Evolutionary conservation across 2,113 vertebrate species (phyloP).

Genomic region (Campylorhamphus procurvoides): DNA sequence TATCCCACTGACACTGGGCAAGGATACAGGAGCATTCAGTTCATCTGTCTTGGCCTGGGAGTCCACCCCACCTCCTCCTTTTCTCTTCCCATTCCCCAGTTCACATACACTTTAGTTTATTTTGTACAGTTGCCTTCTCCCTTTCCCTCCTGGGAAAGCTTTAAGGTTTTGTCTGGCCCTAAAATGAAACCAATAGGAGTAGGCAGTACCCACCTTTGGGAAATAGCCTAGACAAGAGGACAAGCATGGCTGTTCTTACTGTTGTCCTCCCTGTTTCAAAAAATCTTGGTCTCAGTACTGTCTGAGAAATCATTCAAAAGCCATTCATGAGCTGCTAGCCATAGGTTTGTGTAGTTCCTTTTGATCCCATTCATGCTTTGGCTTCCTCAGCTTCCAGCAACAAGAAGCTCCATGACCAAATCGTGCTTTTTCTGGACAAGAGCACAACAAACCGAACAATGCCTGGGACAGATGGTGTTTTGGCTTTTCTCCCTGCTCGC

Average conservation of each 20-base stretch:
- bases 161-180: not conserved
- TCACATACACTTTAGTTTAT: not conserved
- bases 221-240: not conserved
- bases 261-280: not conserved
- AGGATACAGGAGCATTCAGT: not conserved
- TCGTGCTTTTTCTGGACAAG: not conserved
- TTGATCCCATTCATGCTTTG: not conserved
- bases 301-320: not conserved
- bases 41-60: not conserved
- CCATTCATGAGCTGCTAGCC: not conserved
- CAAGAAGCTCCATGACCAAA: not conserved
- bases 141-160: not conserved
- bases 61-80: not conserved
- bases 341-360: not conserved
- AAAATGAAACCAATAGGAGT: not conserved
- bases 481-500: not conserved
- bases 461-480: not conserved
- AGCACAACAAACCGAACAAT: not conserved
- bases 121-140: not conserved
- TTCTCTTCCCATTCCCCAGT: not conserved
- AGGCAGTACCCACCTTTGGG: not conserved
- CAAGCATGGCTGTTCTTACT: not conserved
- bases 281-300: not conserved
- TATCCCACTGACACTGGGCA: no score
- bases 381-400: not conserved